phyloP scores from a whole-genome alignment of 2,888 invertebrate genomes.

The Byasa hedistus region DNA sequence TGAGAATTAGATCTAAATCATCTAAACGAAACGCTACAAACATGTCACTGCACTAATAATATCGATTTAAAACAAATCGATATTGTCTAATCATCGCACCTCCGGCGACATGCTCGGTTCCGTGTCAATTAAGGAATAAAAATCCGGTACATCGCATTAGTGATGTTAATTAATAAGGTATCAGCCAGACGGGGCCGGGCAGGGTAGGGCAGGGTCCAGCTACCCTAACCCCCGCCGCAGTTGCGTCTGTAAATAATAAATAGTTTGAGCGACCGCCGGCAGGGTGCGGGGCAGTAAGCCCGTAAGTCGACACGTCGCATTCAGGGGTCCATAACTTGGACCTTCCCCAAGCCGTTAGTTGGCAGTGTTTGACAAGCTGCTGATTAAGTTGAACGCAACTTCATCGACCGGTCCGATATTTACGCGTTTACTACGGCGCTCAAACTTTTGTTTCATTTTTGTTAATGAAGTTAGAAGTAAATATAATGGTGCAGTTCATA shows the following conservation, averaged over 20 bases:
- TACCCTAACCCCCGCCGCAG: constrained; percentile 23
- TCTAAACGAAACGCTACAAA: too few relatives aligned
- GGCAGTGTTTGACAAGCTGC: constrained; percentile 5
- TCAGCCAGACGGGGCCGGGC: too few relatives aligned
- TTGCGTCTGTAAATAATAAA: constrained; percentile 31
- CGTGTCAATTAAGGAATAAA: background rate
- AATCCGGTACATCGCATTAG: constrained; percentile 16
- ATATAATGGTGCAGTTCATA: too few relatives aligned
- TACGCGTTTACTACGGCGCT: too few relatives aligned
- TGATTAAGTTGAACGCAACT: constrained; percentile 6
- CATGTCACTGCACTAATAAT: too few relatives aligned
- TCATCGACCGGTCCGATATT: background rate
- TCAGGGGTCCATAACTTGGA: constrained; percentile 11
- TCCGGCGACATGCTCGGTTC: background rate
- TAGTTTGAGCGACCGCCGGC: constrained; percentile 22
- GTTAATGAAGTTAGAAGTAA: too few relatives aligned
- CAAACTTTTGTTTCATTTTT: too few relatives aligned
- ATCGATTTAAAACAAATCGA: too few relatives aligned
- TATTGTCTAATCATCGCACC: too few relatives aligned
- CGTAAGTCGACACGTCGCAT: constrained; percentile 29
- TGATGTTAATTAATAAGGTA: constrained; percentile 16
- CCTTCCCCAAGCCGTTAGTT: constrained; percentile 7
- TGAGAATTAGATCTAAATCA: too few relatives aligned
- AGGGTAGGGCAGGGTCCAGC: constrained; percentile 3
- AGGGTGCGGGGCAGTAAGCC: constrained; percentile 25